These are phyloP conservation scores for Hestina assimilis DNA, from an alignment of 1,140 invertebrate species.

Conservation along the genomic window DNA sequence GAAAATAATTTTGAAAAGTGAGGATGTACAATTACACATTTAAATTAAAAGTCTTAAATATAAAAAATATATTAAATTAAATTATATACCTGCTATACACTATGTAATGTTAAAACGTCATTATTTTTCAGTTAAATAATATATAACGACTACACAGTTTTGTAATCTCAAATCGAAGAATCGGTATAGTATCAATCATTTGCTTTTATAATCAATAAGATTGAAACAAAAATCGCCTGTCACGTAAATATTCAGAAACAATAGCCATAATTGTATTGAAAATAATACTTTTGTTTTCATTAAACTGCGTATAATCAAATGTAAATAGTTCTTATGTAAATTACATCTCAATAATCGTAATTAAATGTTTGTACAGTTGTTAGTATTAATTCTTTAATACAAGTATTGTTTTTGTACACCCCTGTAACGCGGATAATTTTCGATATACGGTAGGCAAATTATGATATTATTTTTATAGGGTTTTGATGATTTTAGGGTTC, in stretches of 20 bases:
- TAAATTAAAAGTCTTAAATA: too few species aligned
- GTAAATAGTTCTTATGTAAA: not conserved
- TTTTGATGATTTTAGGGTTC: too few species aligned
- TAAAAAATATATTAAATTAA: too few species aligned
- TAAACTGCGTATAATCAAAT: conserved; percentile 7
- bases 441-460: not conserved
- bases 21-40: too few species aligned
- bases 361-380: conserved; percentile 22
- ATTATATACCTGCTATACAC: too few species aligned
- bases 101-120: too few species aligned
- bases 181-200: not conserved
- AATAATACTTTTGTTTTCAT: conserved; percentile 6
- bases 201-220: not conserved
- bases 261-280: conserved; percentile 3
- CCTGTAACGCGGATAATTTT: not conserved
- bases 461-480: too few species aligned
- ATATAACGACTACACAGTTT: too few species aligned
- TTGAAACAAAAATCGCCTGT: conserved; percentile 6
- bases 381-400: not conserved
- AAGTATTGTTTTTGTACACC: not conserved
- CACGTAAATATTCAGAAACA: conserved; percentile 19
- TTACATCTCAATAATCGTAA: conserved; percentile 28
- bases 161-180: not conserved
- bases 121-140: too few species aligned
- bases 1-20: too few species aligned